Base-by-base conservation (phyloP, 2,888 invertebrate genomes). In the Hyles lineata region DNA sequence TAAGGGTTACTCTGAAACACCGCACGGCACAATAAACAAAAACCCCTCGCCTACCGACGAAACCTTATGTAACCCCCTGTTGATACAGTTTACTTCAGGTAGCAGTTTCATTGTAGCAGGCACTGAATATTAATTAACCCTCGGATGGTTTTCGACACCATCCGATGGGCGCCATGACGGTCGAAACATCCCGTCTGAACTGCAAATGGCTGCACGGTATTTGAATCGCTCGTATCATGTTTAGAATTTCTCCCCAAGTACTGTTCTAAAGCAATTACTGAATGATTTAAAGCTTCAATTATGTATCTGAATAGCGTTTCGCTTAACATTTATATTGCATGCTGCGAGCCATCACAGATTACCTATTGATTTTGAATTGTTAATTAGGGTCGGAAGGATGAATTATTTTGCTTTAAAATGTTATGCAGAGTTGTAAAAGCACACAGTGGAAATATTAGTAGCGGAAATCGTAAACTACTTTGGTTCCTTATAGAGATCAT, bases 1-100 rank as follows among this genome's bases (percentile, higher is more conserved):
- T 98, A 98, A 80, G 98, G 98, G 95, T 98, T 98, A 91, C 98
- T 97, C 98, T 98, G 96, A 79, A 97, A 96, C 89, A 90, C 83
- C 84, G 86, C 87, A 90, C 84, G 75, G 82, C 78, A 86, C 85
- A 86, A 89, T 89, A 82, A 87, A 83, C 80, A 84, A 86, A 90
- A 77, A 77, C 77, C 76, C 71, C 70, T 25, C 69, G 75, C 70
- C 69, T 73, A 74, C 75, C 75, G 70, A 73, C 72, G 63, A 29
- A 43, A 17, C 55, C 43, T 70, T 23, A 23, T 23, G 19, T 21
- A 23, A 50, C 23, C 23, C 23, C 43, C 15, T 11, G n/a, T 80
- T 43, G 59, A 71, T 71, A 71, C 70, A 71, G 70, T 71, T 71
- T 35, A 71, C 35, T 71, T 71, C 70, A 60, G 70, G 23, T 59